Percentiles rank a stretch among this genome's conserved stretches.
Conservation (phyloP, 2,888 invertebrate species). For the Drosophila suboccidentalis region DNA sequence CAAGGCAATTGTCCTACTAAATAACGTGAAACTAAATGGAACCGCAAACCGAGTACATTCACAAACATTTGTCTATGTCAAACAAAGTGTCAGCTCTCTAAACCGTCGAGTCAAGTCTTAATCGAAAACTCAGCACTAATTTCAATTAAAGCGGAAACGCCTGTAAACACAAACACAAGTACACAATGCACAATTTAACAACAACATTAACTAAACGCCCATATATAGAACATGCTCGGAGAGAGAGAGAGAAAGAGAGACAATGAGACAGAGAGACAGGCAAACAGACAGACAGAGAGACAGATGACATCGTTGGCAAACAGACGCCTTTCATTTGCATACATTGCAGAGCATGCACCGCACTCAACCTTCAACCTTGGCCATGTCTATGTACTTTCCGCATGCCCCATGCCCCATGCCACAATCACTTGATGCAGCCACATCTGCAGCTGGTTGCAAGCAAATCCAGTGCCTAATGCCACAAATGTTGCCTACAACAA, state of each 20-base stretch:
- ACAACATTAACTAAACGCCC: slow-evolving; percentile 66
- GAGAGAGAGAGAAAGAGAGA: slow-evolving; percentile 1
- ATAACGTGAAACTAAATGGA: slow-evolving; percentile 33
- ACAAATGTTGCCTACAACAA: slow-evolving; percentile 70
- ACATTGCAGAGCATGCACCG: slow-evolving; percentile 34
- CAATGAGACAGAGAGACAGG: slow-evolving; percentile 41
- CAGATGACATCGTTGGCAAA: slow-evolving; percentile 44
- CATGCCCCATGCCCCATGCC: slow-evolving; percentile 6
- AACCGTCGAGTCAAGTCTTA: slow-evolving; percentile 44
- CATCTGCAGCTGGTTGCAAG: slow-evolving; percentile 32
- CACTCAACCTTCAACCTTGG: slow-evolving; percentile 21
- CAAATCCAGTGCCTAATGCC: slow-evolving; percentile 33
- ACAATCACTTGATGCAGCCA: slow-evolving; percentile 14
- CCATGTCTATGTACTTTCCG: slow-evolving; percentile 1
- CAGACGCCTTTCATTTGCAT: slow-evolving; percentile 73
- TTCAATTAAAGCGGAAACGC: slow-evolving; percentile 75
- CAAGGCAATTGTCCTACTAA: slow-evolving; percentile 18
- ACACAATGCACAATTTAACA: slow-evolving; percentile 68
- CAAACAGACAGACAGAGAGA: slow-evolving; percentile 32
- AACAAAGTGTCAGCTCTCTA: slow-evolving; percentile 25
- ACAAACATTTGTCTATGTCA: slow-evolving; percentile 41
- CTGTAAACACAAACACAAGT: slow-evolving; percentile 45
- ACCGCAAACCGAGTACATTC: slow-evolving; percentile 7
- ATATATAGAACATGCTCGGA: not conserved
- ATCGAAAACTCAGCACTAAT: slow-evolving; percentile 73